Percentiles rank a stretch among this genome's conserved stretches.
phyloP scores from a whole-genome alignment of 2,113 vertebrate genomes.

The Daboia siamensis region DNA sequence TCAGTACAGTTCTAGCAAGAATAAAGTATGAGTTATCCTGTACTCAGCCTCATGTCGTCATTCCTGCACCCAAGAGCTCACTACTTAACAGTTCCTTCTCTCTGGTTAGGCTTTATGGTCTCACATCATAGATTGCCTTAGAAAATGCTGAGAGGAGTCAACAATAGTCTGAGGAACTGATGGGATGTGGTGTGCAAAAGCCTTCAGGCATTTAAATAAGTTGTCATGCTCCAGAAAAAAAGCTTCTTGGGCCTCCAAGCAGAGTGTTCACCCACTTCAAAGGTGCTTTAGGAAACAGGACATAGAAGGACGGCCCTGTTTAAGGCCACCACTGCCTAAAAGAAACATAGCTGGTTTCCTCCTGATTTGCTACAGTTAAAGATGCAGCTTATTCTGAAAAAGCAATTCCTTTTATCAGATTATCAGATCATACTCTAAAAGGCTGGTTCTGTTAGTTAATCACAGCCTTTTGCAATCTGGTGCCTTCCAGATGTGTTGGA shows the following conservation, averaged over 20 bases:
- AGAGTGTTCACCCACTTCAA: slow-evolving; percentile 1
- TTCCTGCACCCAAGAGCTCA: too few relatives aligned
- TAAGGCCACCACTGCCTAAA: slow-evolving; percentile 39
- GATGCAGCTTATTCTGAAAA: slow-evolving; percentile 48
- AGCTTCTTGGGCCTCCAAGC: slow-evolving; percentile 8
- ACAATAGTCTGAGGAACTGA: slow-evolving; percentile 5
- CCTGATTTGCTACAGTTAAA: slow-evolving; percentile 15
- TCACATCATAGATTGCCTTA: background rate
- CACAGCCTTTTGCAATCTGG: background rate
- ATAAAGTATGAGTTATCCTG: too few relatives aligned
- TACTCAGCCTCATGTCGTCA: too few relatives aligned
- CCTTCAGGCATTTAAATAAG: slow-evolving; percentile 38
- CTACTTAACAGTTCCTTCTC: background rate
- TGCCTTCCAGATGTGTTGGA: background rate
- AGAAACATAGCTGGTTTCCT: slow-evolving; percentile 48
- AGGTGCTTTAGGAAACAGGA: slow-evolving; percentile 60
- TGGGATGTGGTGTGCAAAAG: slow-evolving; percentile 24
- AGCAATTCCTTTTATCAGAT: slow-evolving; percentile 48
- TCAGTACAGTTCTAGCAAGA: too few relatives aligned
- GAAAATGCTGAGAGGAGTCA: slow-evolving; percentile 18
- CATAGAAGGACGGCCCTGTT: slow-evolving; percentile 41
- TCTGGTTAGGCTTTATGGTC: background rate
- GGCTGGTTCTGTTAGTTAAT: background rate
- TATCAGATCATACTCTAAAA: background rate
- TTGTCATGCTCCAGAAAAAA: slow-evolving; percentile 1